Evolutionary conservation across 2,797 vertebrate species (phyloP).

Genomic region (Acropternis orthonyx): DNA sequence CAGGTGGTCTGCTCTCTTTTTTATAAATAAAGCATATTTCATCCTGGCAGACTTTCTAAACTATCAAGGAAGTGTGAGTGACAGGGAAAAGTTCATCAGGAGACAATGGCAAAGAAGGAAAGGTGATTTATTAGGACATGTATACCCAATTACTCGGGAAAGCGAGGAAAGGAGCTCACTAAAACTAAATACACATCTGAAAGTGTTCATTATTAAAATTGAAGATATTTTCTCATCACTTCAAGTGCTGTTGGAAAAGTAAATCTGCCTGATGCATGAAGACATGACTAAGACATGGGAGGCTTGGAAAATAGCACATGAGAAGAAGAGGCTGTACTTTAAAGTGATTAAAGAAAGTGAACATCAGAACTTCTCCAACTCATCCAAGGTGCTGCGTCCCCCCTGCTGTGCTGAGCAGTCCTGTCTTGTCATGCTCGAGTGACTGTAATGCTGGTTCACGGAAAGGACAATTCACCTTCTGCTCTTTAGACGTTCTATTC

Average conservation of each 20-base stretch:
- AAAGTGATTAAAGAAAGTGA: background rate
- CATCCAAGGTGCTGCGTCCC: background rate
- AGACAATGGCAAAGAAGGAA: background rate
- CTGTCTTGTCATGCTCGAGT: accelerated
- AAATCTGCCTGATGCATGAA: background rate
- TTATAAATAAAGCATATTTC: background rate
- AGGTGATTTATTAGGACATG: background rate
- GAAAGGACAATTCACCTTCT: background rate
- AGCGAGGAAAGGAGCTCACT: background rate
- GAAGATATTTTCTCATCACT: background rate
- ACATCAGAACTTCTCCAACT: background rate
- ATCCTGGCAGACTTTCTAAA: background rate
- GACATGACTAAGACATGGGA: background rate
- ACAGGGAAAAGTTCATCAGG: background rate
- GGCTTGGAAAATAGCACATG: background rate
- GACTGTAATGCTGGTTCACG: background rate
- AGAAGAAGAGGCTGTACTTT: background rate
- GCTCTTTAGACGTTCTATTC: background rate
- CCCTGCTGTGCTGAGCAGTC: accelerated
- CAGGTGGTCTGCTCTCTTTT: background rate
- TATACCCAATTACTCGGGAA: background rate
- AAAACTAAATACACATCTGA: background rate
- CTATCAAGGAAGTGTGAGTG: background rate
- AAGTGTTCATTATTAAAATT: background rate
- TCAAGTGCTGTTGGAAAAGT: background rate